Base-by-base conservation (phyloP, 2,113 vertebrate genomes). In the Alexandromys fortis region DNA sequence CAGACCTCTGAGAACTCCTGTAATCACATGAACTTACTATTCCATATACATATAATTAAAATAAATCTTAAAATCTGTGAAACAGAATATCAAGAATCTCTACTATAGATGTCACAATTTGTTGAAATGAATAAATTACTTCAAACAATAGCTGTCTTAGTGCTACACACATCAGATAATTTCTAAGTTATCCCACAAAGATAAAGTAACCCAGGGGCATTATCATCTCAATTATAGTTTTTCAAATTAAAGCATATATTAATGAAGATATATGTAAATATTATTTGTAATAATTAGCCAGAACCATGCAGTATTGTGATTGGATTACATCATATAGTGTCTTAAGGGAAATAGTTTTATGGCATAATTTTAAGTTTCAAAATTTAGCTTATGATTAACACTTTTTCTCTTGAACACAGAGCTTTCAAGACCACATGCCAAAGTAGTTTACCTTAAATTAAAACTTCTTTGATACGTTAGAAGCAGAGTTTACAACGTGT, bases 81-180 rank as follows among this genome's bases (percentile, higher is more conserved):
- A 85, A 30, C 11, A 61, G 86, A 76, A 87, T 77, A 70, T 16
- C 1, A 94, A 86, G 8, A 70, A 5, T 70, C 58, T 47, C 47
- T 72, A 4, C 30, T 7, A 0, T 73, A 12, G 2, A 22, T 33
- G 12, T 55, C 12, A 47, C 3, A 47, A 5, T 33, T 91, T 89
- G 77, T 91, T 42, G 89, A 92, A 95, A 72, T 61, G 3, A 95
- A 87, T 21, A 94, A 78, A 72, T 67, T 68, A 47, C 61, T 92
- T 93, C n/a, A 90, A 26, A 22, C 6, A 58, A 89, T 7, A 86
- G 58, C 63, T 55, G 58, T 21, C 58, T 21, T 58, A 58, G 58
- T 21, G 58, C 58, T 58, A 5, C 6, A 58, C 19, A 77, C 72
- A 21, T 90, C 21, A 88, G 13, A 24, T 68, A 89, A 88, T 63